phyloP scores from a whole-genome alignment of 2,888 invertebrate genomes.

The Acanthosepion pharaonis region DNA sequence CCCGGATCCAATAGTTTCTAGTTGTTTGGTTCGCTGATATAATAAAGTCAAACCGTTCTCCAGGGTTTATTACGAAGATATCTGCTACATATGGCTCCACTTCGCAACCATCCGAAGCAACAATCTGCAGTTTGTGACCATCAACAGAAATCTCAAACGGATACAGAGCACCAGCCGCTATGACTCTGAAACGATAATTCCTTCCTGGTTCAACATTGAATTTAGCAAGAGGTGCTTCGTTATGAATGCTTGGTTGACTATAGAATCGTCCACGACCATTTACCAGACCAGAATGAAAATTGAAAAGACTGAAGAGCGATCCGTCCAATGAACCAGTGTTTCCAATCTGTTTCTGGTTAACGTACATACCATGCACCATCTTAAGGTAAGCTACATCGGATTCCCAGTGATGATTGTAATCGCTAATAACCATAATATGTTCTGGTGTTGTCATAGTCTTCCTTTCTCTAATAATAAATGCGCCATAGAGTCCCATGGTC shows the following conservation, averaged over 20 bases:
- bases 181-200: slow-evolving; percentile 60
- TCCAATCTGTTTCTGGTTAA: slow-evolving; percentile 51
- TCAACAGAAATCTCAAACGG: slow-evolving; percentile 63
- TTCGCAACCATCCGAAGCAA: slow-evolving; percentile 63
- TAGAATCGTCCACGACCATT: slow-evolving; percentile 62
- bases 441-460: slow-evolving; percentile 49
- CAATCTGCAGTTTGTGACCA: slow-evolving; percentile 57
- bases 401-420: slow-evolving; percentile 63
- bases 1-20: slow-evolving; percentile 65
- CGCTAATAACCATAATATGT: slow-evolving; percentile 59
- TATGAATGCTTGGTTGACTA: slow-evolving; percentile 51
- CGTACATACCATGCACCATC: slow-evolving; percentile 57
- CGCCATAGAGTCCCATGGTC: slow-evolving; percentile 66
- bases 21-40: slow-evolving; percentile 56
- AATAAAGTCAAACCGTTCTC: slow-evolving; percentile 65
- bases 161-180: slow-evolving; percentile 57
- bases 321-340: slow-evolving; percentile 54
- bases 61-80: slow-evolving; percentile 60
- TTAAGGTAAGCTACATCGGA: slow-evolving; percentile 56
- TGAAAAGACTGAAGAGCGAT: slow-evolving; percentile 53
- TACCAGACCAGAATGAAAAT: slow-evolving; percentile 58
- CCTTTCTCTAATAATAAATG: slow-evolving; percentile 61
- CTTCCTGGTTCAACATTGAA: slow-evolving; percentile 53
- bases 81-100: slow-evolving; percentile 58
- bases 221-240: slow-evolving; percentile 54